Percentiles rank a stretch among this genome's conserved stretches.
These are phyloP conservation scores for Aphyosemion australe DNA, from an alignment of 2,113 vertebrate species.

Conservation along the genomic window DNA sequence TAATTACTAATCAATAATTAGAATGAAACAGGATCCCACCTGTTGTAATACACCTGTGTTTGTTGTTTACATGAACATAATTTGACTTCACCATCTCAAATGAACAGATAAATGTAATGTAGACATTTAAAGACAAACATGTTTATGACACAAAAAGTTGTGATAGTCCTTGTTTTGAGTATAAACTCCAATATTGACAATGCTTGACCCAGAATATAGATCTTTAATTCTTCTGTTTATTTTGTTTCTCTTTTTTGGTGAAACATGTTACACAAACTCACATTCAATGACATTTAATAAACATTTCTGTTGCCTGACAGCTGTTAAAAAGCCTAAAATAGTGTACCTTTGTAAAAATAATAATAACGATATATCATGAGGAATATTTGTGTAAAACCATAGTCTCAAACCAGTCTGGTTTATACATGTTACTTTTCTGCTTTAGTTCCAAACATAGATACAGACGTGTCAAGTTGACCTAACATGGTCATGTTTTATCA, in stretches of 20 bases:
- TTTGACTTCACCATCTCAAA: neutral
- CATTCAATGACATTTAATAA: too few species aligned
- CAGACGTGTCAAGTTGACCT: slow-evolving; percentile 32
- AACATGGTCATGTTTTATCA: slow-evolving; percentile 39
- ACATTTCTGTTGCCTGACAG: neutral
- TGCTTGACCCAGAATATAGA: too few species aligned
- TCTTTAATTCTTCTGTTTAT: too few species aligned
- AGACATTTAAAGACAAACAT: too few species aligned
- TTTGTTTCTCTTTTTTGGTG: too few species aligned
- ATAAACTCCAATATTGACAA: too few species aligned
- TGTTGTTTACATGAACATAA: neutral
- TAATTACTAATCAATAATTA: neutral
- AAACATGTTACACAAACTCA: too few species aligned
- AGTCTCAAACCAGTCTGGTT: neutral
- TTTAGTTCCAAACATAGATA: neutral
- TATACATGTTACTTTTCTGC: neutral
- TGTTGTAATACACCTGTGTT: neutral
- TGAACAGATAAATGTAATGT: neutral
- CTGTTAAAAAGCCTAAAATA: neutral
- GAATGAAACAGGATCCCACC: neutral
- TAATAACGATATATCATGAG: too few species aligned
- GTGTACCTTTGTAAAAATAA: too few species aligned
- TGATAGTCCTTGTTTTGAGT: too few species aligned
- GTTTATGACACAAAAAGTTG: too few species aligned
- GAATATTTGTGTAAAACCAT: too few species aligned